Conservation (phyloP, 2,113 vertebrate species). For the Actinemys pallida region DNA sequence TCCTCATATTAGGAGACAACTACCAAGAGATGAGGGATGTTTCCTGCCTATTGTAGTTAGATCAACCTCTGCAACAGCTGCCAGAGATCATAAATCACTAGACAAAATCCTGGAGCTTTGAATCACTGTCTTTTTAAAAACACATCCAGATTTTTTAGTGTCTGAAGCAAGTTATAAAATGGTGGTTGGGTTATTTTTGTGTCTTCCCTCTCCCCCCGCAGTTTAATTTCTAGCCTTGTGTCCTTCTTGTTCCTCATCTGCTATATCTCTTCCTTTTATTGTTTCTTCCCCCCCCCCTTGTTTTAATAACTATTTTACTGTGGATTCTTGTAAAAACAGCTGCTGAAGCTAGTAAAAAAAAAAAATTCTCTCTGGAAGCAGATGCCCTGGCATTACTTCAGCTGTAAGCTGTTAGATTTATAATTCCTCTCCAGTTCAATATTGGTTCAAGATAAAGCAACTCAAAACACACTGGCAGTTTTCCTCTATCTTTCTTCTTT, state of each 20-base stretch:
- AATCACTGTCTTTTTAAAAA: constrained; percentile 67
- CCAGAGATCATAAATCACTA: constrained; percentile 63
- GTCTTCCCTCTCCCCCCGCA: neutral
- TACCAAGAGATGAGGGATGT: neutral
- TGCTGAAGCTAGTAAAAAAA: constrained; percentile 62
- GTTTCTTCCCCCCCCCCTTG: constrained; percentile 50
- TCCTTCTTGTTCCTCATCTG: constrained; percentile 48
- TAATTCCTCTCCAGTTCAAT: constrained; percentile 68
- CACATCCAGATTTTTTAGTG: constrained; percentile 62
- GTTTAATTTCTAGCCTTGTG: constrained; percentile 34
- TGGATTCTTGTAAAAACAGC: constrained; percentile 78
- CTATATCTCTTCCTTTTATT: constrained; percentile 61
- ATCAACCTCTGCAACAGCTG: constrained; percentile 58
- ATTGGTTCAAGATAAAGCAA: constrained; percentile 74
- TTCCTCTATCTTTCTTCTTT: constrained; percentile 6
- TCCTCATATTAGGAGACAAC: neutral
- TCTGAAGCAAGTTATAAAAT: constrained; percentile 52
- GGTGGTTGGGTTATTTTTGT: constrained; percentile 35
- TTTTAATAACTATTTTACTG: constrained; percentile 79
- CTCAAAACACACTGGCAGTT: constrained; percentile 48
- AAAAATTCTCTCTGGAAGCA: constrained; percentile 64
- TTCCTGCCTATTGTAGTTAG: constrained; percentile 15
- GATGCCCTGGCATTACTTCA: constrained; percentile 70
- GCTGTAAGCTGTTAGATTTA: constrained; percentile 71
- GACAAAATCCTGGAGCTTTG: constrained; percentile 46